A percentile compares a stretch with the other conserved stretches of the same genome.
These are phyloP conservation scores for Cranoglanis bouderius DNA, from an alignment of 2,113 vertebrate species.

Conservation along the genomic window DNA sequence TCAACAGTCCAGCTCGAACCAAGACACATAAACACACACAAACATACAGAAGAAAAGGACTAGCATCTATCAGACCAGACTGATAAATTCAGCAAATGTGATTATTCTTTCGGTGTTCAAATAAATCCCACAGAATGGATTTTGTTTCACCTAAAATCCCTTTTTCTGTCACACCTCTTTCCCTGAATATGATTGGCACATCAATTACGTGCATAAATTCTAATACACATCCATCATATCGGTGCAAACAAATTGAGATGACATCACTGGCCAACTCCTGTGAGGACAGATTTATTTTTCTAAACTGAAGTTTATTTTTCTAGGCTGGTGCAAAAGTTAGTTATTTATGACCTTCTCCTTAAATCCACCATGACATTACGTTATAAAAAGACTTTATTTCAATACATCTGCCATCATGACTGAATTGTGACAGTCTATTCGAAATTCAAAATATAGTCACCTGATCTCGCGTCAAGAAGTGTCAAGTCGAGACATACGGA, in stretches of 20 bases:
- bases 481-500: constrained; percentile 14
- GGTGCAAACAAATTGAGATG: constrained; percentile 77
- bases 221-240: constrained; percentile 78
- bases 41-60: constrained; percentile 26
- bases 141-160: constrained; percentile 71
- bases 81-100: constrained; percentile 42
- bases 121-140: constrained; percentile 46
- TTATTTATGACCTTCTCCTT: constrained; percentile 61
- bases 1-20: constrained; percentile 21
- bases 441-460: constrained; percentile 18
- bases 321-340: constrained; percentile 55
- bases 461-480: constrained; percentile 26
- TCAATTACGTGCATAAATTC: constrained; percentile 73
- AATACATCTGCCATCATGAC: constrained; percentile 20
- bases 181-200: constrained; percentile 75
- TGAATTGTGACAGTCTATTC: constrained; percentile 28
- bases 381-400: constrained; percentile 29
- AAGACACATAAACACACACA: constrained; percentile 22
- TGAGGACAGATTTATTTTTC: constrained; percentile 65
- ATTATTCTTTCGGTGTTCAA: constrained; percentile 30
- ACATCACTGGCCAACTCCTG: constrained; percentile 69
- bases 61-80: constrained; percentile 36
- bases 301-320: constrained; percentile 67
- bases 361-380: constrained; percentile 62
- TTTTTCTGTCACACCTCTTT: constrained; percentile 64